Conservation (phyloP, 2,113 vertebrate species). For the Cepphus grylle region DNA sequence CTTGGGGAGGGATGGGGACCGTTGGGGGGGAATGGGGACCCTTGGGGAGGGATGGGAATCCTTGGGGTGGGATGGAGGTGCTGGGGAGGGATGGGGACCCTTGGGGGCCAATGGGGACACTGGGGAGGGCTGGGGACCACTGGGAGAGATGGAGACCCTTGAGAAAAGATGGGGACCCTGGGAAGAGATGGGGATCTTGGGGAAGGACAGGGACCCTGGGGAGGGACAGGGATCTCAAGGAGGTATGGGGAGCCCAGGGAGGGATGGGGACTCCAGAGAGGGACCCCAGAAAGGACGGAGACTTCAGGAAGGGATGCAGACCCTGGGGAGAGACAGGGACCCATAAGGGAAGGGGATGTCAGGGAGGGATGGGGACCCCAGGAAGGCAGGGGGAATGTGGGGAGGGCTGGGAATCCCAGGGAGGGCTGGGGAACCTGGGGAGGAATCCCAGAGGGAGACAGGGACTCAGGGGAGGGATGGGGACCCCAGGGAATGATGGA, state of each 20-base stretch:
- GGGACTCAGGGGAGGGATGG: not conserved
- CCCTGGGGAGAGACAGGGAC: not conserved
- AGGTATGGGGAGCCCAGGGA: not conserved
- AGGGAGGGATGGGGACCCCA: too few relatives aligned
- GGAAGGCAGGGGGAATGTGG: not conserved
- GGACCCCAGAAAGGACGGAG: not conserved
- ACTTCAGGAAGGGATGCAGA: not conserved
- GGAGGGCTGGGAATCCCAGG: not conserved
- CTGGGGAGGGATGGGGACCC: too few relatives aligned
- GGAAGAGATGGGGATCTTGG: not conserved
- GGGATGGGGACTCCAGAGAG: not conserved
- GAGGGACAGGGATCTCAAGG: not conserved
- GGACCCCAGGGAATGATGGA: not conserved
- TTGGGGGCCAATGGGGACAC: too few relatives aligned
- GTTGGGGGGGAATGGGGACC: not conserved
- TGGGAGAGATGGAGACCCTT: not conserved
- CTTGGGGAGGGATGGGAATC: not conserved
- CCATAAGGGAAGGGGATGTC: slow-evolving; percentile 38
- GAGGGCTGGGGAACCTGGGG: too few relatives aligned
- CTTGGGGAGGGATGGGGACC: too few relatives aligned
- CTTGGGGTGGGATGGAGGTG: rapidly evolving
- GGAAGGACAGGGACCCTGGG: too few relatives aligned
- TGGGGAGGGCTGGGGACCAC: too few relatives aligned
- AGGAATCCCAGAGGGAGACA: not conserved
- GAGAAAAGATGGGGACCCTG: not conserved